Evolutionary conservation across 2,113 vertebrate species (phyloP).

Genomic region (Calyptomena viridis): DNA sequence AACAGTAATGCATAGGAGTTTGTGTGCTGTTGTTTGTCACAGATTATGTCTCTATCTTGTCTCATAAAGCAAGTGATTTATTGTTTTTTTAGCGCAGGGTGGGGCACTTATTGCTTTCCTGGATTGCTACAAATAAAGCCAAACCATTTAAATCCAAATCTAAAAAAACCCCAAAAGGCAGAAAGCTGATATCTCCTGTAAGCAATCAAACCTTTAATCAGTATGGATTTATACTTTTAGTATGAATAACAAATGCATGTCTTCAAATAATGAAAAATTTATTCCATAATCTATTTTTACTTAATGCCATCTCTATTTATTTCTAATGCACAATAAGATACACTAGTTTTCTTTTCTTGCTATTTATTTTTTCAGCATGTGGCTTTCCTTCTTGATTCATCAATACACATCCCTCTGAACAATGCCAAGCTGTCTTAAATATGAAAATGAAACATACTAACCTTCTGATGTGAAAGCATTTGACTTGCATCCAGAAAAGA

Average conservation of each 20-base stretch:
- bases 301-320: background rate
- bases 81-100: background rate
- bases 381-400: background rate
- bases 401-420: background rate
- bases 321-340: background rate
- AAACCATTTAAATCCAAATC: background rate
- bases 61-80: background rate
- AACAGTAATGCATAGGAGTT: background rate
- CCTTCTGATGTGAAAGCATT: background rate
- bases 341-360: background rate
- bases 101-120: background rate
- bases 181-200: background rate
- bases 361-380: background rate
- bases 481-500: background rate
- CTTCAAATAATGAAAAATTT: background rate
- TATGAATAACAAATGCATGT: background rate
- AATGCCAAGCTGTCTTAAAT: background rate
- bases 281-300: background rate
- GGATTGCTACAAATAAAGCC: slow-evolving; percentile 2
- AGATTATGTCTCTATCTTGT: background rate
- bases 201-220: background rate
- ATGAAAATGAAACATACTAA: background rate
- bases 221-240: background rate
- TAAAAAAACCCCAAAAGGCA: background rate
- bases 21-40: background rate